Evolutionary conservation across 1,140 invertebrate genomes (phyloP), one percentile per base, ranked within the genome.

Genomic region (Drosophila littoralis): DNA sequence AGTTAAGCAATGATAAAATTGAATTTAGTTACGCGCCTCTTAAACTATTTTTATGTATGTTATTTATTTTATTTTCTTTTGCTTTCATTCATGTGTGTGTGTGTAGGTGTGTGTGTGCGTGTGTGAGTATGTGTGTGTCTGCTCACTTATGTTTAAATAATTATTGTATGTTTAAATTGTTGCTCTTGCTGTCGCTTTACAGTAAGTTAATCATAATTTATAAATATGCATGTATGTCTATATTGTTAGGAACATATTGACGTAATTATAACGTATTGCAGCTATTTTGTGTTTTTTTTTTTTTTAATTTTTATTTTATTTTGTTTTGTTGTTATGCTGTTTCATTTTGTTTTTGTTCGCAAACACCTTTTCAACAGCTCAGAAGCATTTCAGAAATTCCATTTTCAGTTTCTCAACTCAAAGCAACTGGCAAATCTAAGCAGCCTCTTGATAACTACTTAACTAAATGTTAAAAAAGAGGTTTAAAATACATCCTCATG

Each of bases 211-310:
- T 68, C 57, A 54, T 61, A 66, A 54, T 61, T 59, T 68, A 77
- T 68, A 77, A 79, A 64, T 82, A 83, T 90, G 75, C 75, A 71
- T 88, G 68, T 77, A 89, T 91, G 83, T 90, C 86, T 91, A 91
- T 90, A 89, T 89, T 85, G 82, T 69, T 92, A 92, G 91, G 91
- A 92, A 92, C 91, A 92, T 92, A 92, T 91, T 91, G 91, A 91
- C 91, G 90, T 91, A 91, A 92, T 91, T 78, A 88, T 86, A 91
- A 92, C 91, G 90, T 92, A 92, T 92, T 92, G 91, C 91, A 92
- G 91, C 91, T 92, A 89, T 91, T 91, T 71, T 83, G 40, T 52
- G 28, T 85, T 67, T 69, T 70, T 73, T 28, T 69, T 61, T 40
- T 75, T 51, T 61, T 40, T 75, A 46, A 57, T 67, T 57, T 43